Percentiles rank a stretch among this genome's conserved stretches.
Conservation (phyloP, 2,888 invertebrate genomes). For the Embidobia sp. region DNA sequence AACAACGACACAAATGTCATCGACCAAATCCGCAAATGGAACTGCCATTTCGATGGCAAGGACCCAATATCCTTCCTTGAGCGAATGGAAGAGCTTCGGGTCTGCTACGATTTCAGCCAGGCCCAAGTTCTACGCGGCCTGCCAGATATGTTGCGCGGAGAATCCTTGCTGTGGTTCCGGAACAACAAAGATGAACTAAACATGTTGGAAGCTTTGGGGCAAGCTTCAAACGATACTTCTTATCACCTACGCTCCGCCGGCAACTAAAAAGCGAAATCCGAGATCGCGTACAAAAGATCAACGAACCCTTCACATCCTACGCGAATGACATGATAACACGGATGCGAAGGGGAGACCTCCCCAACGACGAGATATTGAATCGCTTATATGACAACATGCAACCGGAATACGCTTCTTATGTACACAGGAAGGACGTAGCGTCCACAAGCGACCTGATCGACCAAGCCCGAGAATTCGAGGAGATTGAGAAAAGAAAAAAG, state of each 20-base stretch:
- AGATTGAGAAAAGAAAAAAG: background rate
- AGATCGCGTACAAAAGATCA: background rate
- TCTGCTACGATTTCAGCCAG: background rate
- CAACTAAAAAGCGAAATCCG: constrained; percentile 3
- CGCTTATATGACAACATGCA: constrained; percentile 12
- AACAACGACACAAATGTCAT: background rate
- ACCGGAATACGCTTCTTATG: background rate
- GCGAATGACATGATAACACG: background rate
- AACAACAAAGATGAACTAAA: background rate
- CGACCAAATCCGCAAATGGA: constrained; percentile 21
- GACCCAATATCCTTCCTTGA: constrained; percentile 7
- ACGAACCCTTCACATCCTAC: constrained; percentile 2
- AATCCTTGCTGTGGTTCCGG: constrained; percentile 14
- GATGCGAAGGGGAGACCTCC: constrained; percentile 11
- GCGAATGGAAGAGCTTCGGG: background rate
- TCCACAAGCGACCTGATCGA: background rate
- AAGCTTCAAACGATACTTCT: background rate
- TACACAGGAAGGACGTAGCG: background rate
- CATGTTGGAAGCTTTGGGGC: background rate
- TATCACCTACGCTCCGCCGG: background rate
- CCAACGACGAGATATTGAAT: background rate
- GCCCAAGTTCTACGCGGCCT: background rate
- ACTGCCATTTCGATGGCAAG: constrained; percentile 17
- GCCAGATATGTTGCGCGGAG: constrained; percentile 9
- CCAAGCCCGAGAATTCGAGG: constrained; percentile 11